phyloP scores from a whole-genome alignment of 2,888 invertebrate species.

The Strigamia crassipes region DNA sequence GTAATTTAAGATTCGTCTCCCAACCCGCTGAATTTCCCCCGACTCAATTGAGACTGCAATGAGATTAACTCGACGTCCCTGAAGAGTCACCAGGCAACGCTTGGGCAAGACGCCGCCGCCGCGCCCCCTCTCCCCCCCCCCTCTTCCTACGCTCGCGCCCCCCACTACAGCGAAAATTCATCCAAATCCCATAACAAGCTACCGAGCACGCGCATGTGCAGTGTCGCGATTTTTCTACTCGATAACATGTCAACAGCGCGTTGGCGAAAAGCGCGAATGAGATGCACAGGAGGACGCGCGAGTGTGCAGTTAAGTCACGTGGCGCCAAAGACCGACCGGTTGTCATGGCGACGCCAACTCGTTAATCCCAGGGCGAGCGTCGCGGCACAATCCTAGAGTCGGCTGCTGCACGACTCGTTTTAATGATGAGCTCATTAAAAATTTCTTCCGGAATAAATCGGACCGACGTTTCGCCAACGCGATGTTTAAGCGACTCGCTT shows the following conservation, averaged over 20 bases:
- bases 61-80: conserved; percentile 42
- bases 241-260: conserved; percentile 36
- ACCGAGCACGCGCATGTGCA: not conserved
- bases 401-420: conserved; percentile 31
- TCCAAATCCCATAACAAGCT: conserved; percentile 29
- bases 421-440: conserved; percentile 40
- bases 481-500: not conserved
- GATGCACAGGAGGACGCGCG: conserved; percentile 12
- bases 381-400: conserved; percentile 7
- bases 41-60: conserved; percentile 42
- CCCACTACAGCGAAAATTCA: not conserved
- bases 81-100: conserved; percentile 40
- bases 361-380: conserved; percentile 28
- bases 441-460: conserved; percentile 5
- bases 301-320: conserved; percentile 38
- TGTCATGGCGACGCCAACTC: conserved; percentile 13
- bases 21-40: conserved; percentile 40
- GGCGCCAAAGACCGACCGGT: conserved; percentile 8
- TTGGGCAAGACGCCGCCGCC: conserved; percentile 8
- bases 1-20: conserved; percentile 41
- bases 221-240: not conserved
- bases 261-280: conserved; percentile 15
- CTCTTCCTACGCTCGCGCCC: not conserved
- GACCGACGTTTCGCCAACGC: not conserved
- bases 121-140: not conserved